These are phyloP conservation scores for Pseudococcus longispinus DNA, from an alignment of 2,888 invertebrate species.

Conservation along the genomic window DNA sequence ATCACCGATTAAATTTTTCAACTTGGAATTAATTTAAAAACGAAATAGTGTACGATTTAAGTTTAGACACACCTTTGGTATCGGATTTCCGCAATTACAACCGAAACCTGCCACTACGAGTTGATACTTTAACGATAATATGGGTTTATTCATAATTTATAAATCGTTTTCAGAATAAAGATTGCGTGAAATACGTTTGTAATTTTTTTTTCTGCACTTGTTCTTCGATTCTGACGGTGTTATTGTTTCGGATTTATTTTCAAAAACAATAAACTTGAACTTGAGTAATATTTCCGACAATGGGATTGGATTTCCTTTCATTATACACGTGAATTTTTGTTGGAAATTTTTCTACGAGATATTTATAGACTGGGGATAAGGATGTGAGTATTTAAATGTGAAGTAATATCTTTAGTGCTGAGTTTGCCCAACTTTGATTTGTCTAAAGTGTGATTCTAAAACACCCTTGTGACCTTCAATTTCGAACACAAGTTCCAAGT, in stretches of 20 bases:
- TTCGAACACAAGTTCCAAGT: too few relatives aligned
- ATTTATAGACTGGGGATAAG: not conserved
- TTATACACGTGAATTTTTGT: not conserved
- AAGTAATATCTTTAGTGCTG: too few relatives aligned
- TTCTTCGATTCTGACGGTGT: not conserved
- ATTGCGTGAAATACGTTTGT: constrained; percentile 14
- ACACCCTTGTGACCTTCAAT: too few relatives aligned
- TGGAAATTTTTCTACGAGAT: not conserved
- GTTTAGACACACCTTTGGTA: not conserved
- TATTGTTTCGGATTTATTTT: constrained; percentile 3
- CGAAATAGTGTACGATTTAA: not conserved
- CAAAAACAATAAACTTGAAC: constrained; percentile 18
- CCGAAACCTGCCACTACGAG: constrained; percentile 1
- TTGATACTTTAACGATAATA: constrained; percentile 5
- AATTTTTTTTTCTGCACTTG: not conserved
- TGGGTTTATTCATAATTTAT: constrained; percentile 17
- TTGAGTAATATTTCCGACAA: constrained; percentile 22
- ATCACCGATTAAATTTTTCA: not conserved
- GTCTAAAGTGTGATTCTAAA: too few relatives aligned
- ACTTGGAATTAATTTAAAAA: not conserved
- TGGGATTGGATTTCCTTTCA: not conserved
- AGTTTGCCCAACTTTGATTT: too few relatives aligned
- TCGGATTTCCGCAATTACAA: constrained; percentile 34
- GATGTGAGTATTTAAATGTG: not conserved
- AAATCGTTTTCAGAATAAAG: constrained; percentile 28